Base-by-base conservation (phyloP, 2,797 vertebrate genomes). In the Apogon hyalosoma region DNA sequence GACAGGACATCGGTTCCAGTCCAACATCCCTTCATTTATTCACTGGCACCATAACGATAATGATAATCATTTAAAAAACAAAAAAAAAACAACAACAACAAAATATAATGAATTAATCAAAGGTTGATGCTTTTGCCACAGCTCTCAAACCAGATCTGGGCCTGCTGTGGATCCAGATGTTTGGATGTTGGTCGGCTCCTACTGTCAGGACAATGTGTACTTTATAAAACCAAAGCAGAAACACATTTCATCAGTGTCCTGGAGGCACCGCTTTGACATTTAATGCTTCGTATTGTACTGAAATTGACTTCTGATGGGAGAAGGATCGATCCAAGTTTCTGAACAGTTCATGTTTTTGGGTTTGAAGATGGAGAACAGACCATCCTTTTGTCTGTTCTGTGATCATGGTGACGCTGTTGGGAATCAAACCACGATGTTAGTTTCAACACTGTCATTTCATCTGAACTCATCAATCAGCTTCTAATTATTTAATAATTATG, bases 131-230 rank as follows among this genome's bases (percentile, higher is more conserved):
- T 16, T 40, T 39, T 55, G 52, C 63, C 63, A 68, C 50, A 53
- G 15, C 58, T 41, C 1, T 0, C 15, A 60, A 46, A 62, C 31
- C 33, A 33, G 36, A 33, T 61, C 19, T 18, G 40, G 45, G 28
- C 36, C 24, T 42, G 51, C 41, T 31, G 38, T 65, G 5, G 16
- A 16, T 73, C 66, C 55, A 75, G 70, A 59, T 49, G n/a, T 60
- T 71, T 2, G 15, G 63, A 55, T 63, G 11, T 63, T 21, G 52
- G 53, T 67, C 47, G 43, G 21, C 33, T 61, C 77, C 53, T 63
- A 59, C 41, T 50, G n/a, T 63, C 11, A 55, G 54, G 36, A 74
- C 69, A 79, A 51, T 53, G 8, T 79, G 56, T 77, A 77, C 78
- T 79, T 45, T 50, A 62, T 69, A 60, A 77, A 59, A 61, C 59